A percentile compares a stretch with the other conserved stretches of the same genome.
phyloP scores from a whole-genome alignment of 1,140 invertebrate species.

The Drosophila murphyi region DNA sequence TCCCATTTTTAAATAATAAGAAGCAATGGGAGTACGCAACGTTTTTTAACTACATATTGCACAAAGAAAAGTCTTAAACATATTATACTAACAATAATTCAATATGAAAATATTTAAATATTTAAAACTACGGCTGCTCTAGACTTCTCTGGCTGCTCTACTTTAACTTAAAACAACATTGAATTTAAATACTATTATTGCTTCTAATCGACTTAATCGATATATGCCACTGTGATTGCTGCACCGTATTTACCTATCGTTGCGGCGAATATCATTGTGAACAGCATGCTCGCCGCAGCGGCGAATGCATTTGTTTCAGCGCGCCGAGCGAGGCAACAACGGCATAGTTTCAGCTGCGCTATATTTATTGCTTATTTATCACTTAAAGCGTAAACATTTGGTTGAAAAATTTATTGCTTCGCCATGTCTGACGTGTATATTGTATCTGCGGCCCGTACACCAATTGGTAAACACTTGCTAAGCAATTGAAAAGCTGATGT shows the following conservation, averaged over 20 bases:
- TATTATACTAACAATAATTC: too few relatives aligned
- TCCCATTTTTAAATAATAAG: too few relatives aligned
- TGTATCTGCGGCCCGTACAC: constrained; percentile 84
- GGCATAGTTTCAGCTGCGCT: background rate
- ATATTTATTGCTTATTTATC: constrained; percentile 30
- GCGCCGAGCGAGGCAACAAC: constrained; percentile 10
- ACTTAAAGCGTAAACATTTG: constrained; percentile 26
- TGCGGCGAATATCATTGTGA: constrained; percentile 29
- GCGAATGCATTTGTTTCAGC: constrained; percentile 37
- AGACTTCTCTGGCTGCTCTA: too few relatives aligned
- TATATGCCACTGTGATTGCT: background rate
- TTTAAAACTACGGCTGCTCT: too few relatives aligned
- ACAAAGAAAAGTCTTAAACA: too few relatives aligned
- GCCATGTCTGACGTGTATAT: constrained; percentile 82
- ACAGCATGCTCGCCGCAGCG: background rate
- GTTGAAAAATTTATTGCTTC: background rate
- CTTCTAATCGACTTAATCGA: background rate
- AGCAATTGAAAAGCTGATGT: constrained; percentile 8
- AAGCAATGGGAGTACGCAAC: too few relatives aligned
- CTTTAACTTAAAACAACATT: too few relatives aligned
- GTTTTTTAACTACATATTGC: too few relatives aligned
- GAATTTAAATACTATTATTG: too few relatives aligned
- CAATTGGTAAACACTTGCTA: constrained; percentile 75
- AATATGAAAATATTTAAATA: too few relatives aligned
- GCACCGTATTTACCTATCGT: constrained; percentile 9